Percentiles rank a stretch among this genome's conserved stretches.
These are phyloP conservation scores for Dryobotodes eremita DNA, from an alignment of 2,888 invertebrate genomes.

Conservation along the genomic window DNA sequence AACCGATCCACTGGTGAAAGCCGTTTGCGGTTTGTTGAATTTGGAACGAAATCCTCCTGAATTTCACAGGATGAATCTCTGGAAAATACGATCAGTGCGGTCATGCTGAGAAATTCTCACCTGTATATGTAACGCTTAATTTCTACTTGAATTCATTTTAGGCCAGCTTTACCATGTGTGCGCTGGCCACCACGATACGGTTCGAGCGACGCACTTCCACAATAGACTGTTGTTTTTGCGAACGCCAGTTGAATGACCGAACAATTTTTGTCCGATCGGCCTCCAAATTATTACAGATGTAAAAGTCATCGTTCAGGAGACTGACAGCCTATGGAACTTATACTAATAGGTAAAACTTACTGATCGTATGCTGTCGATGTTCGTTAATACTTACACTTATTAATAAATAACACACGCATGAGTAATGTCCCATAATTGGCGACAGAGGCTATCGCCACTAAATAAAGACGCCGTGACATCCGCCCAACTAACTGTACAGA, in stretches of 20 bases:
- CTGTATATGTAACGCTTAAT: not conserved
- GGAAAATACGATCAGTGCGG: not conserved
- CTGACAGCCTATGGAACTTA: constrained; percentile 39
- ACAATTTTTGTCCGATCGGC: constrained; percentile 81
- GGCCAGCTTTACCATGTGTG: constrained; percentile 57
- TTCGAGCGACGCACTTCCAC: constrained; percentile 81
- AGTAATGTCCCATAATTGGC: constrained; percentile 88
- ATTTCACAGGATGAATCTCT: constrained; percentile 2
- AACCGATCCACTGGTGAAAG: constrained; percentile 56
- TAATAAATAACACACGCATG: constrained; percentile 86
- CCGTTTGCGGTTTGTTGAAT: constrained; percentile 46
- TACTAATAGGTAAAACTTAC: constrained; percentile 10
- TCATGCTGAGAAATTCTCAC: not conserved
- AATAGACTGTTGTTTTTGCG: constrained; percentile 85
- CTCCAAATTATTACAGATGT: constrained; percentile 71
- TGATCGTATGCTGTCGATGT: constrained; percentile 49
- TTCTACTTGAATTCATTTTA: constrained; percentile 25
- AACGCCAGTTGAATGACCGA: constrained; percentile 80
- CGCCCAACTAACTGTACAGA: constrained; percentile 82
- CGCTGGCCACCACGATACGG: constrained; percentile 68
- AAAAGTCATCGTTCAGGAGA: constrained; percentile 58
- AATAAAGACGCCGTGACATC: constrained; percentile 88
- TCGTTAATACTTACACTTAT: constrained; percentile 73
- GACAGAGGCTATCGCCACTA: constrained; percentile 85
- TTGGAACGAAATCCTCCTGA: constrained; percentile 24